A percentile compares a stretch with the other conserved stretches of the same genome.
These are phyloP conservation scores for Elymnias hypermnestra DNA, from an alignment of 1,140 invertebrate species.

Conservation along the genomic window DNA sequence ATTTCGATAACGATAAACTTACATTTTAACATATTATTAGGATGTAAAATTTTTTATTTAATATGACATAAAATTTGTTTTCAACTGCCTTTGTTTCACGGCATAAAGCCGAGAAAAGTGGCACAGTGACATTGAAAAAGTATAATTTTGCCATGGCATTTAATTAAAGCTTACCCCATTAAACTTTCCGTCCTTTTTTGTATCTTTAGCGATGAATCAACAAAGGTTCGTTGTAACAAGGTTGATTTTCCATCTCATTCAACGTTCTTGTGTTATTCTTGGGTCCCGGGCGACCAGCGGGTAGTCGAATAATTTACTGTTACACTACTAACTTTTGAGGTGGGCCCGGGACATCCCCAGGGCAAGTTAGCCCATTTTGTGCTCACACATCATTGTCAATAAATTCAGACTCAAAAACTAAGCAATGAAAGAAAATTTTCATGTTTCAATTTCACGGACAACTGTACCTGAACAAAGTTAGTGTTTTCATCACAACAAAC, in stretches of 20 bases:
- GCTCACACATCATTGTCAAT: conserved; percentile 9
- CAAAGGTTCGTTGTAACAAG: conserved; percentile 21
- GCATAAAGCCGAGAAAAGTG: no score
- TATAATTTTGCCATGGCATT: neutral
- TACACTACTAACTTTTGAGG: conserved; percentile 52
- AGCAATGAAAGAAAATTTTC: neutral
- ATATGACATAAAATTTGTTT: no score
- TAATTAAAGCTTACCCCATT: conserved; percentile 5
- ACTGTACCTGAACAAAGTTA: no score
- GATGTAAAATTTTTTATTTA: no score
- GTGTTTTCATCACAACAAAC: no score
- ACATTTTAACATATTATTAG: no score
- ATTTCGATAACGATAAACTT: no score
- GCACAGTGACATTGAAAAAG: no score
- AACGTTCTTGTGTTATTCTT: conserved; percentile 59
- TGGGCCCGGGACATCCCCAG: conserved; percentile 29
- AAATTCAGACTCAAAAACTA: conserved; percentile 1
- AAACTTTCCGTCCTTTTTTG: conserved; percentile 3
- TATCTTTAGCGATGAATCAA: conserved; percentile 17
- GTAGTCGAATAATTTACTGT: conserved; percentile 58
- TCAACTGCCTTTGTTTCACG: no score
- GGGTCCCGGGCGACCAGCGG: conserved; percentile 27
- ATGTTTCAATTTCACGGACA: neutral
- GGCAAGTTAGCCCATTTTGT: conserved; percentile 31
- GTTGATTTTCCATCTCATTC: conserved; percentile 37